Evolutionary conservation across 2,113 vertebrate species (phyloP), one percentile per base, ranked within the genome.

Genomic region (Brachyhypopomus gauderio): DNA sequence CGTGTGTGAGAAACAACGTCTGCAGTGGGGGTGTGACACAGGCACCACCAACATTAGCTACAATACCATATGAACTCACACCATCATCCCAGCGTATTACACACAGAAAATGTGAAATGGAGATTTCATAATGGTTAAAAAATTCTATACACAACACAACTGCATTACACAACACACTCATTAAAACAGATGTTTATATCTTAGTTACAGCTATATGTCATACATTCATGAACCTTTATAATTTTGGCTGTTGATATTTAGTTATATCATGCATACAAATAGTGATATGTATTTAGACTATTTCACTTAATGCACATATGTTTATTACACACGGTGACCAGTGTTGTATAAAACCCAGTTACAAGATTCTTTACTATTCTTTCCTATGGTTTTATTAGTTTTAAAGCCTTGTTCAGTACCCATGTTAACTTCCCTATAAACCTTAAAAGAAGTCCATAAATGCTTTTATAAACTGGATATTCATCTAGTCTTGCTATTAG

Each of bases 1-100:
- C 78, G 72, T 76, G 85, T 82, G 83, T 93, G 93, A 93, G 90
- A 93, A 92, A 92, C 90, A 88, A 90, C 86, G 85, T 2, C 78
- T 83, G 74, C 63, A 84, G 79, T 82, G 78, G 9, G 25, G 20
- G 52, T 69, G 67, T 74, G 85, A 87, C 90, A 91, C 88, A 84
- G 76, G 66, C 79, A 82, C 52, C 83, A 63, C 41, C 79, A 76
- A 63, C 72, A 83, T 74, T 58, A 80, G 48, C 63, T 67, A 81
- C 72, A 75, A 81, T 81, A 58, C 76, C 70, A 72, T 25, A 58
- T 45, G 73, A 59, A 74, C n/a, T 56, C 34, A 17, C n/a, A 72
- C 64, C 63, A 30, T 23, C 6, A 73, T 56, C 20, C 71, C 22
- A 30, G 67, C 14, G 66, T 45, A 17, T 72, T 81, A 27, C 8